Evolutionary conservation across 2,888 invertebrate genomes (phyloP).

Genomic region (Dorcus hopei): DNA sequence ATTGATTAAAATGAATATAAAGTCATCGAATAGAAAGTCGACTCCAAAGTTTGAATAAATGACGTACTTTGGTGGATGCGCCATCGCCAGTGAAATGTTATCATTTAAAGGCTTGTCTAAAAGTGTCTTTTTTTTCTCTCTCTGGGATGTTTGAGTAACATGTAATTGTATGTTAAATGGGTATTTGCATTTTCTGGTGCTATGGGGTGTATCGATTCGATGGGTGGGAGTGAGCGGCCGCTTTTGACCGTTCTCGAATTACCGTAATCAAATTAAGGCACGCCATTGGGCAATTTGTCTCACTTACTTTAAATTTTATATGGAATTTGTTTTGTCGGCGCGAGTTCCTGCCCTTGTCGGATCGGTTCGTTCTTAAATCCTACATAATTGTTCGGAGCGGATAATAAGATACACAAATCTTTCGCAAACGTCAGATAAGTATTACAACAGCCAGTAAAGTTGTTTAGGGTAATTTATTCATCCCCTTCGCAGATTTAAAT

Average conservation of each 20-base stretch:
- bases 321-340: constrained; percentile 2
- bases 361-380: neutral
- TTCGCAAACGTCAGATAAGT: neutral
- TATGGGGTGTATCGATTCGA: constrained; percentile 10
- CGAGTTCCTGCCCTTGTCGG: neutral
- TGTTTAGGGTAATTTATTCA: too few relatives aligned
- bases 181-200: constrained; percentile 7
- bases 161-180: constrained; percentile 8
- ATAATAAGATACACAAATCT: constrained; percentile 4
- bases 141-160: neutral
- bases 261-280: constrained; percentile 40
- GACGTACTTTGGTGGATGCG: too few relatives aligned
- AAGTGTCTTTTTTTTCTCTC: too few relatives aligned
- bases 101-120: too few relatives aligned
- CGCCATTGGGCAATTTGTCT: constrained; percentile 41
- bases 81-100: too few relatives aligned
- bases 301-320: constrained; percentile 30
- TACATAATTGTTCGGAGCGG: constrained; percentile 1
- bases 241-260: constrained; percentile 31
- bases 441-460: too few relatives aligned
- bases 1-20: too few relatives aligned
- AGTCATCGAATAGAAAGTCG: too few relatives aligned
- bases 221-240: neutral
- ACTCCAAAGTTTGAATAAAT: too few relatives aligned
- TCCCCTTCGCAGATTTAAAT: too few relatives aligned